phyloP scores from a whole-genome alignment of 1,140 invertebrate genomes.

The Propsilocerus akamusi region DNA sequence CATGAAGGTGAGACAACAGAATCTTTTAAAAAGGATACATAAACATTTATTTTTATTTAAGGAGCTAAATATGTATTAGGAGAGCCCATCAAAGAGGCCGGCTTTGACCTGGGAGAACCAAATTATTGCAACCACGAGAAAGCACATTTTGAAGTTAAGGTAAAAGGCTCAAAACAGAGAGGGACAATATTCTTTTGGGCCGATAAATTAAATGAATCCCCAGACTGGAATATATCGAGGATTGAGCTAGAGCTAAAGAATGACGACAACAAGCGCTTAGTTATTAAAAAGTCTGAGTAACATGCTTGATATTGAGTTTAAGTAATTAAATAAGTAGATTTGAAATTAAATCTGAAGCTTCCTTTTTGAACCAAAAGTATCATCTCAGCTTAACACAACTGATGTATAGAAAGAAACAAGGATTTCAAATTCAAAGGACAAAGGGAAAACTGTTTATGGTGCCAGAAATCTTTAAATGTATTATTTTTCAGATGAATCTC shows the following conservation, averaged over 20 bases:
- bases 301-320: too few relatives aligned
- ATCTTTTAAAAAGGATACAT: not conserved
- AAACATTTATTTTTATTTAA: not conserved
- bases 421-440: too few relatives aligned
- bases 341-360: too few relatives aligned
- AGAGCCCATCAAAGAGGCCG: not conserved
- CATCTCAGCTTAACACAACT: too few relatives aligned
- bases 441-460: too few relatives aligned
- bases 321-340: too few relatives aligned
- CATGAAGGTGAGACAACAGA: not conserved
- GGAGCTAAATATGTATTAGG: not conserved
- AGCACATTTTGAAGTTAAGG: not conserved
- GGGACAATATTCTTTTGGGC: not conserved
- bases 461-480: too few relatives aligned
- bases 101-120: not conserved
- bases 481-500: too few relatives aligned
- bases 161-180: not conserved
- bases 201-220: not conserved
- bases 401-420: too few relatives aligned
- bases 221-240: not conserved
- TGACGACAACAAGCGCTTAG: not conserved
- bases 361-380: too few relatives aligned
- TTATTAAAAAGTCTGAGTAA: not conserved
- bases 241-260: not conserved
- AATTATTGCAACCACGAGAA: not conserved